Evolutionary conservation across 2,797 vertebrate species (phyloP).

Genomic region (Poliocrania exsul): DNA sequence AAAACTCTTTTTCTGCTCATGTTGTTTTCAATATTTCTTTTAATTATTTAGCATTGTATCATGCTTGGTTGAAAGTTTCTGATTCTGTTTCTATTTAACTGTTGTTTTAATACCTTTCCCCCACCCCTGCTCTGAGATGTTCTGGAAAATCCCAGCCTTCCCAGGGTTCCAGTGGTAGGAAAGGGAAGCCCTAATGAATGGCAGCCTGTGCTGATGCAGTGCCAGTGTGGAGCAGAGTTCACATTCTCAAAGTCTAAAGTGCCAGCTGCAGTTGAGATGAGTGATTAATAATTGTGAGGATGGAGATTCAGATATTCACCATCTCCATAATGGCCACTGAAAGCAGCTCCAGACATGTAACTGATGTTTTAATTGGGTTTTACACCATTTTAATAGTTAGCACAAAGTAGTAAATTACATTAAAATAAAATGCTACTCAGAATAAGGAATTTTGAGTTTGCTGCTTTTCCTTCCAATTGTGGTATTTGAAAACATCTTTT

Average conservation of each 20-base stretch:
- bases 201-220: background rate
- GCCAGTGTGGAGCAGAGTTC: background rate
- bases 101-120: background rate
- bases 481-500: background rate
- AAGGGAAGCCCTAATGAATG: background rate
- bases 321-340: background rate
- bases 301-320: background rate
- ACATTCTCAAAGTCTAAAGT: background rate
- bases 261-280: background rate
- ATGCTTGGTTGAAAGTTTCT: background rate
- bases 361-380: background rate
- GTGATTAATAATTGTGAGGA: background rate
- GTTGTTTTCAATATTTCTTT: background rate
- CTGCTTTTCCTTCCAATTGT: background rate
- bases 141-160: background rate
- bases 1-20: background rate
- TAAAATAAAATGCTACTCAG: background rate
- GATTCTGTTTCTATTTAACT: background rate
- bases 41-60: background rate
- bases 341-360: background rate
- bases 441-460: background rate
- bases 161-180: background rate
- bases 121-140: fast-evolving
- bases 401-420: background rate
- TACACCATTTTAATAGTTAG: background rate